Base-by-base conservation (phyloP, 1,140 invertebrate genomes). In the Drosophila sucinea region DNA sequence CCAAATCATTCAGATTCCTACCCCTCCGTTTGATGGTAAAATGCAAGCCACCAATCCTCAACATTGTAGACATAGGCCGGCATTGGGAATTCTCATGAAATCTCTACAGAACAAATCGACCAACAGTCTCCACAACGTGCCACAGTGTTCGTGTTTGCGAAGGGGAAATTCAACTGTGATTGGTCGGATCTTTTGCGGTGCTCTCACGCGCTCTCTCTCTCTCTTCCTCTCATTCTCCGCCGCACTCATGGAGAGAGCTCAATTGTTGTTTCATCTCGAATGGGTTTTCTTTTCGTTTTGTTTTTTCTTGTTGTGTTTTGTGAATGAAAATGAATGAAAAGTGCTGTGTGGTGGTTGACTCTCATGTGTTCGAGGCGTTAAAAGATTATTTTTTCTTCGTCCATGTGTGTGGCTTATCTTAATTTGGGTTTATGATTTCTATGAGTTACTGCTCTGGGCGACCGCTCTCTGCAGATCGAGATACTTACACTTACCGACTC, bases 311-410 rank as follows among this genome's bases (percentile, higher is more conserved):
- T 51, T 60, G 74, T 58, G 61, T 41, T 64, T 68, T 67, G 55
- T 64, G 67, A 79, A 77, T 83, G 85, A 79, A 78, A 79, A 79
- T 89, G 84, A 89, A 89, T 90, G 85, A 90, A 89, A 79, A 77
- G 55, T 68, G 51, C 51, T 70, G 62, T 69, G 55, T 55, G 25
- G 51, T 29, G 23, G 40, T 35, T 30, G 33, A 38, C 47, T 66
- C 23, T 30, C 63, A 47, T 62, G 41, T 60, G 40, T 66, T 47
- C 67, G 73, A 61, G 65, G 32, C 33, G 64, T 57, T 77, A 68
- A 73, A 69, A 75, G 70, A 67, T 70, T 75, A 35, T 71, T 64
- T 78, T 17, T 78, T 67, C 72, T 62, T 73, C 44, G 29, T 67
- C 32, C 55, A 62, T 60, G 56, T 35, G 30, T 60, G 56, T 55